These are phyloP conservation scores for Strix uralensis DNA, from an alignment of 2,113 vertebrate species.

Conservation along the genomic window DNA sequence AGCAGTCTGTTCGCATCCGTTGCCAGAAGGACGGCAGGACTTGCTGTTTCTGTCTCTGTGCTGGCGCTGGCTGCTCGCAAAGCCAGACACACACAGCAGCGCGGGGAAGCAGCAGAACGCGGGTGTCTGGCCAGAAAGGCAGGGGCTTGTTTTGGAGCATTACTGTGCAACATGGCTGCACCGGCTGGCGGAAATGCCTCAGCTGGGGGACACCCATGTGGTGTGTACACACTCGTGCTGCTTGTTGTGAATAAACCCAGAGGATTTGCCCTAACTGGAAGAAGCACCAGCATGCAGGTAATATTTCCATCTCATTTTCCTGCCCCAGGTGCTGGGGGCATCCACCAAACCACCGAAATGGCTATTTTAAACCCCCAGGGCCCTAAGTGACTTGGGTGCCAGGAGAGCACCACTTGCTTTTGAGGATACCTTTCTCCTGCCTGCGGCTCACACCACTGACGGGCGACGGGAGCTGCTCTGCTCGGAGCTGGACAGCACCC, in stretches of 20 bases:
- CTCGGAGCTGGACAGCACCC: background rate
- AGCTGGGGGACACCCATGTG: background rate
- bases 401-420: background rate
- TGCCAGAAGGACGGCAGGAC: background rate
- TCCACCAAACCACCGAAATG: background rate
- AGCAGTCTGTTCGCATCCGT: background rate
- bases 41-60: background rate
- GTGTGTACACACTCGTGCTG: background rate
- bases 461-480: background rate
- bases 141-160: background rate
- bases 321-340: background rate
- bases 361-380: background rate
- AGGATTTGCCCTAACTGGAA: background rate
- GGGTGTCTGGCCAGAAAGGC: background rate
- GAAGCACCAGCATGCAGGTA: background rate
- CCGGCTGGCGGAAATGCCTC: background rate
- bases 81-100: background rate
- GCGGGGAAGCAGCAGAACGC: background rate
- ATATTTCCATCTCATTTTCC: background rate
- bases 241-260: background rate
- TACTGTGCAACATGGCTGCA: background rate
- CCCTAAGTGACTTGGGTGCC: background rate
- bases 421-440: background rate
- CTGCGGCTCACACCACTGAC: background rate
- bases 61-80: background rate